Evolutionary conservation across 1,140 invertebrate genomes (phyloP).

Genomic region (Ruditapes philippinarum): DNA sequence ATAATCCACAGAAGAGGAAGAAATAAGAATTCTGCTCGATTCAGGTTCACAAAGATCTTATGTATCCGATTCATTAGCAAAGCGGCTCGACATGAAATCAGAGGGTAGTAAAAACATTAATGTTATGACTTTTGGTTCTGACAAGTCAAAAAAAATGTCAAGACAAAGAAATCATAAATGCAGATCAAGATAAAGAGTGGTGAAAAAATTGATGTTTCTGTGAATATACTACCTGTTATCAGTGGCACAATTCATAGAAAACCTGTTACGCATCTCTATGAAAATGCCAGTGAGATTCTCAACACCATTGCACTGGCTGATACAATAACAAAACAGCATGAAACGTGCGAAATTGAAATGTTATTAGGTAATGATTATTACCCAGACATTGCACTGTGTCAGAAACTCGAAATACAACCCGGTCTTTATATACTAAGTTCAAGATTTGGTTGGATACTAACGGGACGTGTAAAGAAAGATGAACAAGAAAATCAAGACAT

Average conservation of each 20-base stretch:
- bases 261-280: no score
- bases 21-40: neutral
- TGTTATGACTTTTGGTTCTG: conserved; percentile 11
- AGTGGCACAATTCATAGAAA: neutral
- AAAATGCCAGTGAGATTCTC: neutral
- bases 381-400: neutral
- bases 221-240: no score
- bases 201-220: no score
- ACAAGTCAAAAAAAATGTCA: neutral
- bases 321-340: no score
- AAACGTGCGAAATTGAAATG: neutral
- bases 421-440: no score
- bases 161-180: neutral
- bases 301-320: no score
- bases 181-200: no score
- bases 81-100: conserved; percentile 6
- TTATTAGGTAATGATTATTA: neutral
- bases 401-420: neutral
- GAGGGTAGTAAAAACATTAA: conserved; percentile 25
- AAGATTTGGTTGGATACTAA: conserved; percentile 6
- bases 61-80: conserved; percentile 51
- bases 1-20: neutral
- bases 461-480: neutral
- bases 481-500: neutral
- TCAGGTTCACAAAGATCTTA: conserved; percentile 41